Percentiles rank a stretch among this genome's conserved stretches.
Evolutionary conservation across 2,888 invertebrate species (phyloP).

Genomic region (Notodonta dromedarius): DNA sequence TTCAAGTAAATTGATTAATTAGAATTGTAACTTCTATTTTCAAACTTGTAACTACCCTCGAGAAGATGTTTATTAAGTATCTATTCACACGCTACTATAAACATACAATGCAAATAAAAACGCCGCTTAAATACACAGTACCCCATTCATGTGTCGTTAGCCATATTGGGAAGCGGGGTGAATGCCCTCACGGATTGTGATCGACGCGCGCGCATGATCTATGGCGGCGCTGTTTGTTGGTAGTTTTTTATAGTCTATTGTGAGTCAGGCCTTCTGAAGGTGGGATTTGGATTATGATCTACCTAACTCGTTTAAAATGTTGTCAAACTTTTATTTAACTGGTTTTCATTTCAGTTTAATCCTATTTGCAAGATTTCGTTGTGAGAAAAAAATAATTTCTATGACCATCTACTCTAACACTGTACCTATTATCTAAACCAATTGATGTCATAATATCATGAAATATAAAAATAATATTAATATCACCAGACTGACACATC

Average conservation of each 20-base stretch:
- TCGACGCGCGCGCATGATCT: constrained; percentile 47
- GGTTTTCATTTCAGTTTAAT: no score
- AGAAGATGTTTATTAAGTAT: not conserved
- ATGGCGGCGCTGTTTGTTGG: constrained; percentile 28
- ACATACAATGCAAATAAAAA: constrained; percentile 22
- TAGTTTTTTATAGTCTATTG: constrained; percentile 20
- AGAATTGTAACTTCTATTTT: no score
- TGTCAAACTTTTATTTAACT: not conserved
- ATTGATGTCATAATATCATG: no score
- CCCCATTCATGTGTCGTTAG: constrained; percentile 59
- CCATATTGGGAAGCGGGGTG: constrained; percentile 49
- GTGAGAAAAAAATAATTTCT: no score
- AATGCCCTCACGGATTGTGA: constrained; percentile 61
- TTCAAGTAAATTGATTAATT: no score
- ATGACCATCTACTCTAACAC: no score
- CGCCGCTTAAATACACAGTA: constrained; percentile 45
- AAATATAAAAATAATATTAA: no score
- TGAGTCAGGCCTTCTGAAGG: not conserved
- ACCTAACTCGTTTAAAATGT: not conserved
- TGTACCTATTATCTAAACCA: no score
- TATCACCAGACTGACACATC: no score
- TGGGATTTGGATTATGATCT: not conserved
- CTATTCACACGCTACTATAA: constrained; percentile 15
- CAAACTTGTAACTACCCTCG: no score
- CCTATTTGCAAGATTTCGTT: no score